These are phyloP conservation scores for Trichopoda pennipes DNA, from an alignment of 2,888 invertebrate genomes.

Conservation along the genomic window DNA sequence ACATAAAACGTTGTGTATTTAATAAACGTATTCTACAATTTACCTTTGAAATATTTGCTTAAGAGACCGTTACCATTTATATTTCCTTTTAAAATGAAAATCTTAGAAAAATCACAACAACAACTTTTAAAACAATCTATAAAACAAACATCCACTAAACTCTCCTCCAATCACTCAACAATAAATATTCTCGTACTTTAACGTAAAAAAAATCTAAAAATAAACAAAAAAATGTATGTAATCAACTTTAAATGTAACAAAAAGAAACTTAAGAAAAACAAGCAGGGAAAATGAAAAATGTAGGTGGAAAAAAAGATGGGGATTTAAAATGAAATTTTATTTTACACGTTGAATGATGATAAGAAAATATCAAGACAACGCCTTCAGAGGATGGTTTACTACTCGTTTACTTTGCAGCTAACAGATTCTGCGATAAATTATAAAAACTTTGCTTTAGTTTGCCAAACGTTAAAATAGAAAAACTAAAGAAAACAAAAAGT, in stretches of 20 bases:
- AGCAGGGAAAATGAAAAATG: conserved; percentile 5
- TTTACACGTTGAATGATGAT: conserved; percentile 6
- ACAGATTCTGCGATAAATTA: conserved; percentile 50
- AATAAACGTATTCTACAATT: not conserved
- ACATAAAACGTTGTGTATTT: conserved; percentile 5
- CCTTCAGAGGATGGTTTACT: conserved; percentile 33
- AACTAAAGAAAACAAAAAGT: not conserved
- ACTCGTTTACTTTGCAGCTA: conserved; percentile 20
- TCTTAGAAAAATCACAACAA: conserved; percentile 52
- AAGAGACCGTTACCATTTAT: conserved; percentile 43
- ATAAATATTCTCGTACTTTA: conserved; percentile 23
- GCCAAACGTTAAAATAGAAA: conserved; percentile 5
- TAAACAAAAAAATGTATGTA: conserved; percentile 6
- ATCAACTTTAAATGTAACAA: conserved; percentile 39
- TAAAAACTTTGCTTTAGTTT: conserved; percentile 54
- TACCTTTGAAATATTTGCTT: conserved; percentile 12
- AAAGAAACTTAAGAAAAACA: conserved; percentile 46
- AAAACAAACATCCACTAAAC: conserved; percentile 57
- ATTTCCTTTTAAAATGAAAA: conserved; percentile 22
- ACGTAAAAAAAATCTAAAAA: conserved; percentile 9
- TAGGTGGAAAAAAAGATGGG: conserved; percentile 56
- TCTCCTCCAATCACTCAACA: conserved; percentile 19
- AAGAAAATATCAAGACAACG: conserved; percentile 31
- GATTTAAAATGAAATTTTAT: conserved; percentile 77
- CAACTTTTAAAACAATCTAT: conserved; percentile 59